Evolutionary conservation across 2,797 vertebrate species (phyloP), one percentile per base, ranked within the genome.

Genomic region (Moxostoma hubbsi): DNA sequence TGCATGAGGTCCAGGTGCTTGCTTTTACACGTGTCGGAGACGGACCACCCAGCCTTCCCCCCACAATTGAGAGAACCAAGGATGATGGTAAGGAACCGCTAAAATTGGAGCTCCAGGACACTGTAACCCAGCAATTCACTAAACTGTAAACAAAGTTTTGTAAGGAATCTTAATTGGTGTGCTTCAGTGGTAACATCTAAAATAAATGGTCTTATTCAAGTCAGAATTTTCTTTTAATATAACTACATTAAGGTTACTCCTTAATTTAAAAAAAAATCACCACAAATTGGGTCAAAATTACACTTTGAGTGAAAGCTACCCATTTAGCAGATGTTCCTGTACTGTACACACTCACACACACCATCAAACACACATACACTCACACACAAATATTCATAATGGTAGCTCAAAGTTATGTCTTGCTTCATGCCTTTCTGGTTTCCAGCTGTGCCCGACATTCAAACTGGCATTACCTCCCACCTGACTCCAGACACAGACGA

Each of bases 1-100:
- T 93, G 9, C 96, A 97, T 0, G 87, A 93, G 87, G 93, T 98
- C 54, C 95, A 95, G 91, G 94, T 96, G 6, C 81, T 95, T 89
- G 96, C 96, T 0, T 96, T 94, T 93, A 98, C 96, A 0, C 93
- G 93, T 53, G 91, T 95, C 0, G 97, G 96, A 0, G 95, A 95
- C 0, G 96, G 97, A 0, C 92, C 94, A 0, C 90, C 93, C 88
- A 97, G 95, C 90, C 43, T 64, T 5, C 82, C 62, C 6, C 93
- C 94, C 0, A 80, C 92, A 0, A 66, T 93, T 18, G 88, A 91
- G 83, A 91, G 94, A 61, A 97, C 96, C 84, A 96, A 94, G 85
- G 96, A 97, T 1, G 97, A 98, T 1, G 95, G 97, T 97, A 88
- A 82, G 91, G 64, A 53, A 59, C 36, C 24, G 70, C 36, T 55